A percentile compares a stretch with the other conserved stretches of the same genome.
Evolutionary conservation across 2,888 invertebrate species (phyloP).

Genomic region (Sinotaia quadrata): DNA sequence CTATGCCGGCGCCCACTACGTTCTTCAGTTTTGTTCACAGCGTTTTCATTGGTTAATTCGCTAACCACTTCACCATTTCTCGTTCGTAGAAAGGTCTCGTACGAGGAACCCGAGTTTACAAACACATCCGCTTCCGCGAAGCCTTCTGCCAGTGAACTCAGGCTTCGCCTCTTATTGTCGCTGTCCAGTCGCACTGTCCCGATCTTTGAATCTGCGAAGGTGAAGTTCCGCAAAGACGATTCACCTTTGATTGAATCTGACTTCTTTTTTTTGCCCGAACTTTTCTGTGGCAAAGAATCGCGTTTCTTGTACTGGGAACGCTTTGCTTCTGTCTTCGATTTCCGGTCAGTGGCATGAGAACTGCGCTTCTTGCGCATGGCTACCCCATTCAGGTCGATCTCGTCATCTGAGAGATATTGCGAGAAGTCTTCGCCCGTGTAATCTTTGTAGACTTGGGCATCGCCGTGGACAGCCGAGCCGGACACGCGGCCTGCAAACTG

Average conservation of each 20-base stretch:
- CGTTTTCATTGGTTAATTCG: not conserved
- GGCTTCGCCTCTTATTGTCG: not conserved
- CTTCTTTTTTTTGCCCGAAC: constrained; percentile 7
- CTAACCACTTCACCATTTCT: constrained; percentile 14
- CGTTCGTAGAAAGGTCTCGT: constrained; percentile 20
- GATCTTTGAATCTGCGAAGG: constrained; percentile 43
- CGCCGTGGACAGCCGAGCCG: constrained; percentile 2
- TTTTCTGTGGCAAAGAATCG: not conserved
- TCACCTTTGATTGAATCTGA: not conserved
- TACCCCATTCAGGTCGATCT: constrained; percentile 15
- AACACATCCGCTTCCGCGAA: constrained; percentile 10
- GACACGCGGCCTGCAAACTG: constrained; percentile 28
- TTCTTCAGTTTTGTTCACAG: not conserved
- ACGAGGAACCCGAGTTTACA: constrained; percentile 17
- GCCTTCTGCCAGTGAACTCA: not conserved
- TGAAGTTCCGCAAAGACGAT: constrained; percentile 37
- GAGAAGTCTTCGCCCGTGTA: constrained; percentile 43
- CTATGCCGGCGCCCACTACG: not conserved
- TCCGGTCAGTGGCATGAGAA: not conserved
- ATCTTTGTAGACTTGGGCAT: constrained; percentile 25
- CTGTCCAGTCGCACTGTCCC: constrained; percentile 19
- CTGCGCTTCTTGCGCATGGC: not conserved
- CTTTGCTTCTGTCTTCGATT: constrained; percentile 29
- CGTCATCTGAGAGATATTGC: constrained; percentile 42
- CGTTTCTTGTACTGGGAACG: constrained; percentile 21